Evolutionary conservation across 1,140 invertebrate genomes (phyloP).

Genomic region (Archivesica marissinica): DNA sequence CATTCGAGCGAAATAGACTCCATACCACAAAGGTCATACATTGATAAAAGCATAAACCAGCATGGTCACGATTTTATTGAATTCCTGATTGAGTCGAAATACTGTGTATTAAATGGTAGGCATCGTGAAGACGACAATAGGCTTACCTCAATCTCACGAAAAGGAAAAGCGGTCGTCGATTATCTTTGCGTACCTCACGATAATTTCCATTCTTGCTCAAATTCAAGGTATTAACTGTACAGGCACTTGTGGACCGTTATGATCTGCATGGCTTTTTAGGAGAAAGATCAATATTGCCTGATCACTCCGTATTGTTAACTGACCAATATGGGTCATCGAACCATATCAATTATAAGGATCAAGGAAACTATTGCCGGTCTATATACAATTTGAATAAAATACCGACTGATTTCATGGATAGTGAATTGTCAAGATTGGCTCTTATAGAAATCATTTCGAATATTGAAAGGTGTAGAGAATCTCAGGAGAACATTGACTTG

Average conservation of each 20-base stretch:
- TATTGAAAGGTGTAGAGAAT: conserved; percentile 11
- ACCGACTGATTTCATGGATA: conserved; percentile 29
- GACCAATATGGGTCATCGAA: background rate
- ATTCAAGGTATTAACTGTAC: conserved; percentile 9
- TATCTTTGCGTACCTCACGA: conserved; percentile 29
- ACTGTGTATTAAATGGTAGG: conserved; percentile 48
- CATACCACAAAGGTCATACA: background rate
- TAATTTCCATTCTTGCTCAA: background rate
- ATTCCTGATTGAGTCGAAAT: conserved; percentile 55
- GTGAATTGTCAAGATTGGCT: background rate
- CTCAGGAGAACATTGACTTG: conserved; percentile 13
- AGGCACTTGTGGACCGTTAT: conserved; percentile 17
- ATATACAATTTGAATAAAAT: conserved; percentile 1
- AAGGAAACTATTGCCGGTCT: background rate
- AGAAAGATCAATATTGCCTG: background rate
- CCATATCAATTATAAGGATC: background rate
- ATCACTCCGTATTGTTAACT: conserved; percentile 23
- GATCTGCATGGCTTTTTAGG: conserved; percentile 27
- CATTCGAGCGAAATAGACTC: background rate
- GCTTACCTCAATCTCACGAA: conserved; percentile 33
- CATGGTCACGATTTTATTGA: conserved; percentile 51
- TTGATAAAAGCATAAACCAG: conserved; percentile 57
- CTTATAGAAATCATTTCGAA: background rate
- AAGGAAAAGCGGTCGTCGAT: conserved; percentile 52
- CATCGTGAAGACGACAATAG: background rate